Base-by-base conservation (phyloP, 2,113 vertebrate species). In the Ceuthmochares aereus region DNA sequence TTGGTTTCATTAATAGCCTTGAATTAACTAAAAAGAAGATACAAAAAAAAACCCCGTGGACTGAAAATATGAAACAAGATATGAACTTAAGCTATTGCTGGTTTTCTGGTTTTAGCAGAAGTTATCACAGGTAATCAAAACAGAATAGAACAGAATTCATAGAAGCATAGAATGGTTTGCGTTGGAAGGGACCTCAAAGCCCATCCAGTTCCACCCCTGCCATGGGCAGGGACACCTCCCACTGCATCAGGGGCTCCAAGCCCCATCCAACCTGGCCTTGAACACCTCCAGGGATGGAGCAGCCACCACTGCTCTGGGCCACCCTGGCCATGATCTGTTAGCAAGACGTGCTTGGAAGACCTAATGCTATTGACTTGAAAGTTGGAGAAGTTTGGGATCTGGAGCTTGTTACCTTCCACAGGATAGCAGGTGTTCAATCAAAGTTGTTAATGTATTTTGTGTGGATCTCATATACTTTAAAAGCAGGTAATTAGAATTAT, bases 401-500 rank as follows among this genome's bases (percentile, higher is more conserved):
- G 66, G 58, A 72, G 80, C 60, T 84, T 97, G 58, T 83, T 95
- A 64, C 72, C 84, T 73, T 94, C 56, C 78, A 87, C 76, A 74
- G 77, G 96, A 95, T 91, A 97, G 94, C 97, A 98, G 97, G 97
- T 98, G 97, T 97, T 98, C 97, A 96, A 96, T 97, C 96, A 97
- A 97, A 98, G 96, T 94, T 94, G 94, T 93, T 98, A 97, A 98
- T 97, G 82, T 95, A 97, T 97, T 98, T 98, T 98, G 95, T 95
- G 94, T 96, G 91, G 96, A 92, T 97, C 95, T 98, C 96, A 90
- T 97, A 97, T 96, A 89, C 89, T 97, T 98, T 98, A 98, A 98
- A 98, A 97, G 96, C 93, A 98, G 97, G 95, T 97, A 98, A 98
- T 98, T 98, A 98, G 96, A 97, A 98, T 98, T 98, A 98, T 97